Evolutionary conservation across 2,797 vertebrate genomes (phyloP), one percentile per base, ranked within the genome.

Genomic region (Clamator glandarius): DNA sequence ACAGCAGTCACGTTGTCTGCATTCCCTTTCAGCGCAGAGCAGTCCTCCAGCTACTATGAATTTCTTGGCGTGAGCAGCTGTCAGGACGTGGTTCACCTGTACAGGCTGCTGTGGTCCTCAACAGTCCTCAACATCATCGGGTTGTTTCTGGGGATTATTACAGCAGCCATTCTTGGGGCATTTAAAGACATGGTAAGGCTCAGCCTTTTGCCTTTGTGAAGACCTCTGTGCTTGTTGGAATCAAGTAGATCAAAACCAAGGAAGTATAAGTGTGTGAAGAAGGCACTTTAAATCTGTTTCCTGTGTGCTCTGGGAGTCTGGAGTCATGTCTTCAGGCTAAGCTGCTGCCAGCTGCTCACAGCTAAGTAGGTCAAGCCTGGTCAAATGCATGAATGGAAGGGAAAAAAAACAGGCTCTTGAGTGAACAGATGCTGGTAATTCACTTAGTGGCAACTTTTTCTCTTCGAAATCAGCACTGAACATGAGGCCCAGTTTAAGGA

Each of bases 31-130:
- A 99, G 99, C 75, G n/a, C 92, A 13, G 98, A 98, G 35, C 97
- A 98, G 72, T 96, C 97, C 8, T 76, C 95, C 10, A 95, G 97
- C 73, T 99, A 99, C 97, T 99, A 98, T 2, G 97, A 98, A 97
- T 99, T 99, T 86, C 98, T 98, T 0, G 98, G 98, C 0, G 99
- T 99, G 89, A 97, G 75, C 48, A 92, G 98, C 97, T 99, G 99
- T 85, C 98, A 98, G 97, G 99, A 99, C 0, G 99, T 98, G 92
- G 87, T 99, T 80, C 98, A 99, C 92, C 98, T 99, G 63, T 97
- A 99, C 61, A 98, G 98, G 36, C 97, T 99, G 95, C 97, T 99
- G 79, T 99, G 99, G 99, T 97, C 98, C 76, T 98, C 98, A 4
- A 98, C 99, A 12, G 97, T 98, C 57, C 98, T 99, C 73, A 99